Conservation (phyloP, 2,113 vertebrate species). For the Sisor rabdophorus region DNA sequence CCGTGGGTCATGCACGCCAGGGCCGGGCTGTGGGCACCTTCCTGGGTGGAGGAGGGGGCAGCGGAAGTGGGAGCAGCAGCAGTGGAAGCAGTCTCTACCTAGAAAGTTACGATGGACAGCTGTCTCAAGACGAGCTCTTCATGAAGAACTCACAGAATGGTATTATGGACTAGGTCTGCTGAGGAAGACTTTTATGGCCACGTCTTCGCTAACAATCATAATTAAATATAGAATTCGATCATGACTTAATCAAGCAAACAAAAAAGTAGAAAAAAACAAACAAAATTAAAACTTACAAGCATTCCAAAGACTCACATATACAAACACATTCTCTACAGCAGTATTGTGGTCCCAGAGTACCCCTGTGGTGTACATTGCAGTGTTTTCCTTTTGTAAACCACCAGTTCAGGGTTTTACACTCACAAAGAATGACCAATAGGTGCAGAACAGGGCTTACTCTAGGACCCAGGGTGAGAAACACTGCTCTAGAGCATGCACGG, state of each 20-base stretch:
- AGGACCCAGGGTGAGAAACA: background rate
- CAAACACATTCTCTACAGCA: background rate
- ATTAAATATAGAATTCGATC: conserved; percentile 3
- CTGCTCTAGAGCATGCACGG: conserved; percentile 8
- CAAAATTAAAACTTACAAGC: background rate
- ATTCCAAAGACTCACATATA: conserved; percentile 8
- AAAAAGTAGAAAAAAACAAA: background rate
- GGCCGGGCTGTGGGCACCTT: conserved; percentile 93
- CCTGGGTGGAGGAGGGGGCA: conserved; percentile 65
- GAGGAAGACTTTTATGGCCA: conserved; percentile 9
- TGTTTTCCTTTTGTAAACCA: background rate
- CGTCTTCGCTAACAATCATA: background rate
- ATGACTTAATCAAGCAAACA: background rate
- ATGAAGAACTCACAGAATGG: conserved; percentile 80
- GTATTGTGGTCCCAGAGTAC: background rate
- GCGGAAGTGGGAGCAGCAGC: conserved; percentile 67
- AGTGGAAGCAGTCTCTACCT: conserved; percentile 83
- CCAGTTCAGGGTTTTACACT: background rate
- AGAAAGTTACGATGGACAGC: conserved; percentile 83
- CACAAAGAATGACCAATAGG: background rate
- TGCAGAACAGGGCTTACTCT: background rate
- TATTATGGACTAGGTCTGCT: conserved; percentile 77
- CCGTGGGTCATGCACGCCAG: conserved; percentile 93
- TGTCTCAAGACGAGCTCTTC: conserved; percentile 81
- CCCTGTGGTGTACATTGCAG: background rate